These are phyloP conservation scores for Ursus arctos DNA, from an alignment of 2,113 vertebrate species.

Conservation along the genomic window DNA sequence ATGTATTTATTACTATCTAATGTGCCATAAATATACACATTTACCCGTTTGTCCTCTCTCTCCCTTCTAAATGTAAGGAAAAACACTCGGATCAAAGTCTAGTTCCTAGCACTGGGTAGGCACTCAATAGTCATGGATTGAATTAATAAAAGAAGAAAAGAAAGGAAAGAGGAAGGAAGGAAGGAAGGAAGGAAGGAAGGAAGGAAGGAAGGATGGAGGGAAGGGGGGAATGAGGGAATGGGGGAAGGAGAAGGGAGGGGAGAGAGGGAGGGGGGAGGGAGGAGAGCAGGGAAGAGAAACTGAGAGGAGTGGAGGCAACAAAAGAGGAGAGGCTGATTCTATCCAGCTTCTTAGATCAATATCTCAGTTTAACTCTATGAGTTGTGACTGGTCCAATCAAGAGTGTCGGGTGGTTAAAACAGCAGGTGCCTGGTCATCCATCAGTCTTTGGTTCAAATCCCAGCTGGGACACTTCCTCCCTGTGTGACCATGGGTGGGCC, in stretches of 20 bases:
- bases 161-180: not conserved
- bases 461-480: not conserved
- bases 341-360: not conserved
- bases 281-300: not conserved
- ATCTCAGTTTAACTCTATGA: not conserved
- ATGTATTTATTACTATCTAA: not conserved
- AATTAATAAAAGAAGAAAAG: not conserved
- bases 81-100: not conserved
- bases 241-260: no score
- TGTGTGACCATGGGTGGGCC: rapidly evolving
- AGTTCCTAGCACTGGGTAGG: not conserved
- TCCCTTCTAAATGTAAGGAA: not conserved
- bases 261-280: not conserved
- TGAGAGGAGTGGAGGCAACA: not conserved
- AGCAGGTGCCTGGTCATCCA: no score
- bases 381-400: no score
- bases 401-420: rapidly evolving
- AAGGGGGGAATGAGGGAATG: no score
- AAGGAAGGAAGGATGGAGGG: rapidly evolving
- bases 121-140: not conserved
- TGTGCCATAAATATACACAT: not conserved
- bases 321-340: not conserved
- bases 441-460: not conserved
- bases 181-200: not conserved
- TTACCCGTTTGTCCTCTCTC: not conserved